Evolutionary conservation across 2,113 vertebrate genomes (phyloP).

Genomic region (Neogobius melanostomus): DNA sequence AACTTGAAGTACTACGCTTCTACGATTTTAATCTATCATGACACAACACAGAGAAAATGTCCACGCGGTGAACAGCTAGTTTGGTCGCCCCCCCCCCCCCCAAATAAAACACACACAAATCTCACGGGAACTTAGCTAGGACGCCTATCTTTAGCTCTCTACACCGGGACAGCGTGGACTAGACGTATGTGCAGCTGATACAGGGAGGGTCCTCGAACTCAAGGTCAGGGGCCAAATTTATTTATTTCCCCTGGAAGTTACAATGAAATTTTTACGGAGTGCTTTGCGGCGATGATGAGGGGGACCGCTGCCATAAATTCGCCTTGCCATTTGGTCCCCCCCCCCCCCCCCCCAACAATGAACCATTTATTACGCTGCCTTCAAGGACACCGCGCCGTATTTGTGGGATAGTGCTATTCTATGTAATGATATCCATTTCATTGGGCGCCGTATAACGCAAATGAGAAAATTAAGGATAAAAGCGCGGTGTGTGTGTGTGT

Average conservation of each 20-base stretch:
- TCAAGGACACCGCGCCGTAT: slow-evolving; percentile 79
- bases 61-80: too few species aligned
- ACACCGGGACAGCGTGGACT: slow-evolving; percentile 57
- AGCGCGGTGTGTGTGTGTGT: slow-evolving; percentile 29
- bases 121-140: slow-evolving; percentile 62
- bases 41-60: too few species aligned
- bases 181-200: slow-evolving; percentile 51
- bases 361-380: slow-evolving; percentile 79
- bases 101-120: slow-evolving; percentile 50
- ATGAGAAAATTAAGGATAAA: slow-evolving; percentile 76
- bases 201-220: slow-evolving; percentile 46
- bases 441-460: slow-evolving; percentile 73
- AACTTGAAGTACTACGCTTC: too few species aligned
- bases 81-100: slow-evolving; percentile 35
- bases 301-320: slow-evolving; percentile 79
- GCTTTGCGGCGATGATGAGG: slow-evolving; percentile 78
- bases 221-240: slow-evolving; percentile 82
- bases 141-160: slow-evolving; percentile 76
- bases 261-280: slow-evolving; percentile 81
- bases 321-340: slow-evolving; percentile 73
- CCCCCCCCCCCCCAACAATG: slow-evolving; percentile 64
- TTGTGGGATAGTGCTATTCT: slow-evolving; percentile 73
- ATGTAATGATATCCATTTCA: slow-evolving; percentile 77
- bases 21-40: too few species aligned
- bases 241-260: slow-evolving; percentile 81